Conservation (phyloP, 2,888 invertebrate genomes). For the Andrena minutula region DNA sequence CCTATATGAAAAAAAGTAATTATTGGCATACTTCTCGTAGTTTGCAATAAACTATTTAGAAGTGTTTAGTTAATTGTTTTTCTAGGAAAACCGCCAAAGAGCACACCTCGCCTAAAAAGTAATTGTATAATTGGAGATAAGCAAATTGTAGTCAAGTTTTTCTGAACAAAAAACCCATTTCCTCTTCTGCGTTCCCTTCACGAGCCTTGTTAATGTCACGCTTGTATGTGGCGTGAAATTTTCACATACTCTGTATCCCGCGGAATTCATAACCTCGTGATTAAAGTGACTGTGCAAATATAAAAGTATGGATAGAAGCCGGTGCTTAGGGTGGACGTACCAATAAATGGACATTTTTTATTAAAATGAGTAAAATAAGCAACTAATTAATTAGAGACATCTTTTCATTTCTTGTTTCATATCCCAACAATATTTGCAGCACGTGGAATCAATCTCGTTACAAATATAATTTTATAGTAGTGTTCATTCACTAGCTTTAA, state of each 20-base stretch:
- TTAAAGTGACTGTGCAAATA: conserved; percentile 18
- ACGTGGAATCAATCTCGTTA: too few relatives aligned
- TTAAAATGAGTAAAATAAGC: too few relatives aligned
- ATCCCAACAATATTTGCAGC: too few relatives aligned
- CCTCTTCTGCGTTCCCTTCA: not conserved
- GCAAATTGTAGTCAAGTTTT: not conserved
- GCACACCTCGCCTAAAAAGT: not conserved
- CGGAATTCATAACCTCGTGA: not conserved
- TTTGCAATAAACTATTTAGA: not conserved
- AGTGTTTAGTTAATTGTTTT: not conserved
- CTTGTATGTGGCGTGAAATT: conserved; percentile 19
- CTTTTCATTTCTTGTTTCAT: too few relatives aligned
- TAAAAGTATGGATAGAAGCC: not conserved
- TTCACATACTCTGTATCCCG: not conserved
- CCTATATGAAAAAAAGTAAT: too few relatives aligned
- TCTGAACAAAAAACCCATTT: not conserved
- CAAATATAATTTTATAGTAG: too few relatives aligned
- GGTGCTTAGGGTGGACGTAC: too few relatives aligned
- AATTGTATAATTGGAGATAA: not conserved
- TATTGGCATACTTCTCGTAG: too few relatives aligned
- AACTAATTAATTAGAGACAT: too few relatives aligned
- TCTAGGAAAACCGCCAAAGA: not conserved
- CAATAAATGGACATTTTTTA: too few relatives aligned
- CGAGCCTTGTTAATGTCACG: conserved; percentile 14
- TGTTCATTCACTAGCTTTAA: too few relatives aligned